Evolutionary conservation across 2,113 vertebrate species (phyloP).

Genomic region (Pungitius pungitius): DNA sequence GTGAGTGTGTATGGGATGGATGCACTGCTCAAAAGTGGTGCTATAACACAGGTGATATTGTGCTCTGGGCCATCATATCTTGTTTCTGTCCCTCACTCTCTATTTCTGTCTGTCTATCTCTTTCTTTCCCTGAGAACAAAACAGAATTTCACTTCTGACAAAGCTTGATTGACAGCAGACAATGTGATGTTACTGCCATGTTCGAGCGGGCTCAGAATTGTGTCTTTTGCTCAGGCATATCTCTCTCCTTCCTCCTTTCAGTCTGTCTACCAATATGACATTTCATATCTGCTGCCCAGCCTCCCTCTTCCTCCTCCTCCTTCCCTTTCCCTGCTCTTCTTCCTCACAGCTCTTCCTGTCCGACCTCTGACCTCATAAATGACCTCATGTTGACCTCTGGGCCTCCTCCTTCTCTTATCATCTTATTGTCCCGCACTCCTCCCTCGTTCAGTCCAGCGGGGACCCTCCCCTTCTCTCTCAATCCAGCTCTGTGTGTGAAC

Average conservation of each 20-base stretch:
- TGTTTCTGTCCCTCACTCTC: conserved; percentile 58
- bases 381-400: conserved; percentile 87
- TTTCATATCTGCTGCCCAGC: conserved; percentile 79
- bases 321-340: conserved; percentile 74
- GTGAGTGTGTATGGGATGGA: conserved; percentile 64
- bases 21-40: conserved; percentile 55
- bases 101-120: conserved; percentile 43
- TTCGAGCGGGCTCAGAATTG: conserved; percentile 26
- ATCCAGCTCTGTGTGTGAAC: conserved; percentile 73
- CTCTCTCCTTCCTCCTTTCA: conserved; percentile 39
- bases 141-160: conserved; percentile 38
- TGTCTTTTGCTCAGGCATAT: conserved; percentile 61
- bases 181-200: conserved; percentile 9
- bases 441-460: conserved; percentile 69
- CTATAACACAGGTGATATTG: conserved; percentile 55
- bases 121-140: conserved; percentile 63
- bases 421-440: conserved; percentile 72
- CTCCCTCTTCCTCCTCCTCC: conserved; percentile 70
- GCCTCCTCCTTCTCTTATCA: conserved; percentile 82
- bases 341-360: conserved; percentile 84
- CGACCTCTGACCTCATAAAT: conserved; percentile 89
- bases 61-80: conserved; percentile 75
- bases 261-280: conserved; percentile 69
- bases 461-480: conserved; percentile 72
- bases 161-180: conserved; percentile 15